These are phyloP conservation scores for Heliconius himera DNA, from an alignment of 1,140 invertebrate species.

Conservation along the genomic window DNA sequence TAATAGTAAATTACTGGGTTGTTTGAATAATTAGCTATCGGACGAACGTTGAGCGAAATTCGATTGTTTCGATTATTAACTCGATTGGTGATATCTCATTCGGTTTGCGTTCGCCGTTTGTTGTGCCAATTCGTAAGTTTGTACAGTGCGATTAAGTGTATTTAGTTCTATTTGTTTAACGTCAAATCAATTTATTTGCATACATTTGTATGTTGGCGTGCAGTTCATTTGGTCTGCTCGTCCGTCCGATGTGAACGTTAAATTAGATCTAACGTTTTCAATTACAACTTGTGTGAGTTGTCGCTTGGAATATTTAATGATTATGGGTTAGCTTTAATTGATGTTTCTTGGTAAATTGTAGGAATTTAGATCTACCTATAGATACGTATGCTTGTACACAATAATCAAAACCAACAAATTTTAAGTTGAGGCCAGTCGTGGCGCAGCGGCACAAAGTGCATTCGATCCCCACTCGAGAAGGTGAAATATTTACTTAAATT, in stretches of 20 bases:
- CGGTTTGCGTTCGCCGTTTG: slow-evolving; percentile 45
- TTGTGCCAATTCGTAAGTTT: slow-evolving; percentile 54
- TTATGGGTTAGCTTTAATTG: not conserved
- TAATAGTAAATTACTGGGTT: slow-evolving; percentile 44
- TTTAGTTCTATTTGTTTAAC: slow-evolving; percentile 39
- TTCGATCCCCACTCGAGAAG: no score
- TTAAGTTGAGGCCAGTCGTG: no score
- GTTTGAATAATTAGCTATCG: slow-evolving; percentile 65
- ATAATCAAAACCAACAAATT: not conserved
- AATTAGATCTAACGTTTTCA: slow-evolving; percentile 5
- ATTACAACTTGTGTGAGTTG: not conserved
- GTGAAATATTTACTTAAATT: no score
- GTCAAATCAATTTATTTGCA: slow-evolving; percentile 40
- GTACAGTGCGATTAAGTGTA: slow-evolving; percentile 37
- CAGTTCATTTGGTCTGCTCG: slow-evolving; percentile 40
- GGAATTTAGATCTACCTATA: not conserved
- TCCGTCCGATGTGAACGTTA: slow-evolving; percentile 12
- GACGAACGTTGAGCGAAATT: slow-evolving; percentile 50
- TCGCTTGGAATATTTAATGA: not conserved
- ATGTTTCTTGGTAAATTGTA: not conserved
- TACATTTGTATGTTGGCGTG: slow-evolving; percentile 34
- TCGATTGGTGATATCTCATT: slow-evolving; percentile 66
- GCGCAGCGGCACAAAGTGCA: no score
- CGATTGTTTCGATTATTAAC: slow-evolving; percentile 66
- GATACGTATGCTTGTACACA: not conserved